phyloP scores from a whole-genome alignment of 1,140 invertebrate species.

The Oryzaephilus surinamensis region DNA sequence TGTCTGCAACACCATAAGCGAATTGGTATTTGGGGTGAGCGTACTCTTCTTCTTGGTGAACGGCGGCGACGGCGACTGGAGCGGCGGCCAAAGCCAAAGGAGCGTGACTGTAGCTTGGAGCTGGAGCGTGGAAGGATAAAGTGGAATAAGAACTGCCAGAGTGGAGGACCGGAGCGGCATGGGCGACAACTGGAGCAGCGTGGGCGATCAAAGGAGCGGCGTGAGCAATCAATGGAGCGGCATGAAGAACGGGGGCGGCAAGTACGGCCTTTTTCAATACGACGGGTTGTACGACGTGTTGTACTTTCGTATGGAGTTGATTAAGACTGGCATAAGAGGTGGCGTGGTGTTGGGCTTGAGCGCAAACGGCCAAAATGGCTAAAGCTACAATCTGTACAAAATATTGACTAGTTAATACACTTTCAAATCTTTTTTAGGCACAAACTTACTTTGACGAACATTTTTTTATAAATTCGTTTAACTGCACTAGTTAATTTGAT shows the following conservation, averaged over 20 bases:
- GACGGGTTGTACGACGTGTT: conserved; percentile 1
- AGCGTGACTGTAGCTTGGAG: conserved; percentile 3
- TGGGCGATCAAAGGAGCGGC: conserved; percentile 35
- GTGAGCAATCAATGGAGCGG: conserved; percentile 10
- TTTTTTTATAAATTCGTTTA: too few species aligned
- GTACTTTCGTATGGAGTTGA: conserved; percentile 7
- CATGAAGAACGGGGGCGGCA: background rate
- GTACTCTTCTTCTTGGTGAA: conserved; percentile 1
- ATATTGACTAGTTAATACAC: background rate
- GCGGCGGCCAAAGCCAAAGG: conserved; percentile 4
- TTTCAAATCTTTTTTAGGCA: background rate
- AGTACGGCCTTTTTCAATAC: background rate
- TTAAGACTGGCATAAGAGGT: conserved; percentile 9
- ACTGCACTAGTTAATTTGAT: too few species aligned
- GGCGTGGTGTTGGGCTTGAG: conserved; percentile 10
- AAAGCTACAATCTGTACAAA: conserved; percentile 15
- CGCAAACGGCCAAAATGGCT: conserved; percentile 9
- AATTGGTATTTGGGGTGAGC: conserved; percentile 26
- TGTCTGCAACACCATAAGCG: conserved; percentile 31
- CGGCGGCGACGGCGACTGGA: background rate
- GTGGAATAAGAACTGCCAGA: conserved; percentile 1
- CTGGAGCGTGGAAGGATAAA: background rate
- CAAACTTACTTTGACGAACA: conserved; percentile 4
- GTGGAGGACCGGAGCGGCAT: conserved; percentile 11
- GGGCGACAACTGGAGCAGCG: conserved; percentile 33